A percentile compares a stretch with the other conserved stretches of the same genome.
Evolutionary conservation across 2,797 vertebrate genomes (phyloP).

Genomic region (Garrulus glandarius): DNA sequence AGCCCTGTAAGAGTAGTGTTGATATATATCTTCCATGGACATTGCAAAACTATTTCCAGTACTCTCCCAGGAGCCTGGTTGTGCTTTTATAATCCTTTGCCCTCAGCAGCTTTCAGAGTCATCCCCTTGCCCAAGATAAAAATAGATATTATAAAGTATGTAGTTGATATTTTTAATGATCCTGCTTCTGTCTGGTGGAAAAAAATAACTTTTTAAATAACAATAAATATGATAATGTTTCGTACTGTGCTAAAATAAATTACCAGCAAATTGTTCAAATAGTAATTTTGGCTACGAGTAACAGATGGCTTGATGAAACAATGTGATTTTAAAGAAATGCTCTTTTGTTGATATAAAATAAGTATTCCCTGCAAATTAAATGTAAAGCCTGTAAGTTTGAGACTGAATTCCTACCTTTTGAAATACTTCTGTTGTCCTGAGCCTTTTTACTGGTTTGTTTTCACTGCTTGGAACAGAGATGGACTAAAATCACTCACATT

Average conservation of each 20-base stretch:
- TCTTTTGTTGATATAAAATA: background rate
- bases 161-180: constrained; percentile 1
- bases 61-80: constrained; percentile 50
- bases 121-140: constrained; percentile 27
- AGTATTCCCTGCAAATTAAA: background rate
- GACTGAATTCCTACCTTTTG: background rate
- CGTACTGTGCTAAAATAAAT: background rate
- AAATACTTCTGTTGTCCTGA: background rate
- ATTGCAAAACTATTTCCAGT: constrained; percentile 60
- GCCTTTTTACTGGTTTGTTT: background rate
- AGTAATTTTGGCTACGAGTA: background rate
- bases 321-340: background rate
- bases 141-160: constrained; percentile 33
- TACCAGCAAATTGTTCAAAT: background rate
- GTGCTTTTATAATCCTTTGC: constrained; percentile 65
- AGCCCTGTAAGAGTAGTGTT: constrained; percentile 47
- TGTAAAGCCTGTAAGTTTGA: background rate
- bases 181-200: background rate
- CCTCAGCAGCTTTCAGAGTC: constrained; percentile 24
- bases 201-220: background rate
- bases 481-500: background rate
- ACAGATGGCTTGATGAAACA: constrained; percentile 45
- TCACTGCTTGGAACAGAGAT: background rate
- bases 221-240: background rate
- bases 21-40: constrained; percentile 60